Conservation (phyloP, 2,113 vertebrate species). For the Excalfactoria chinensis region DNA sequence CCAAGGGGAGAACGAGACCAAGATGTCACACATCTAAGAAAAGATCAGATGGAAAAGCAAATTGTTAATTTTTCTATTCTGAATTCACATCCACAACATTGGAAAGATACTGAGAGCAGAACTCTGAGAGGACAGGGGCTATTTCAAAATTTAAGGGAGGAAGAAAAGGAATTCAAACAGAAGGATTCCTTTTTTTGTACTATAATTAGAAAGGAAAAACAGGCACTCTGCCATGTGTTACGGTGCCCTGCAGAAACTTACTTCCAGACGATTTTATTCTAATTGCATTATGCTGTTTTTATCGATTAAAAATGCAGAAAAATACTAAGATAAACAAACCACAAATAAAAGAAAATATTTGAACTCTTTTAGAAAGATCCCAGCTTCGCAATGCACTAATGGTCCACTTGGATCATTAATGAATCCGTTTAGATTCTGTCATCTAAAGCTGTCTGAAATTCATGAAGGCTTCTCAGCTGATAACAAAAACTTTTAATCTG, state of each 20-base stretch:
- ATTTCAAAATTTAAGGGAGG: neutral
- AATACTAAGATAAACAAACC: neutral
- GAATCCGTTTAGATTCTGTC: neutral
- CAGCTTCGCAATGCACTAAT: neutral
- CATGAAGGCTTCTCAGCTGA: constrained; percentile 4
- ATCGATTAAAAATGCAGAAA: constrained; percentile 22
- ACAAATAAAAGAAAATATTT: neutral
- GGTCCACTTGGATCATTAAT: too few relatives aligned
- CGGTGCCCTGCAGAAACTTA: neutral
- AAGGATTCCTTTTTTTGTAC: neutral
- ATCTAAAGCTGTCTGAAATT: neutral
- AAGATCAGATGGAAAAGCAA: neutral
- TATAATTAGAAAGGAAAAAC: neutral
- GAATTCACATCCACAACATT: neutral
- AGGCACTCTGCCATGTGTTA: neutral
- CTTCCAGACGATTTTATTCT: constrained; percentile 26
- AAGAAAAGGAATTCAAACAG: neutral
- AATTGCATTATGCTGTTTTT: constrained; percentile 7
- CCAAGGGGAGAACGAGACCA: neutral
- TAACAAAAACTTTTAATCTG: neutral
- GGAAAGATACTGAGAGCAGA: neutral
- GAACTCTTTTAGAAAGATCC: neutral
- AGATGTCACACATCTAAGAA: neutral
- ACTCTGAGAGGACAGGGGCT: neutral
- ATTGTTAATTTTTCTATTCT: neutral